Conservation (phyloP, 2,113 vertebrate species). For the Daubentonia madagascariensis region DNA sequence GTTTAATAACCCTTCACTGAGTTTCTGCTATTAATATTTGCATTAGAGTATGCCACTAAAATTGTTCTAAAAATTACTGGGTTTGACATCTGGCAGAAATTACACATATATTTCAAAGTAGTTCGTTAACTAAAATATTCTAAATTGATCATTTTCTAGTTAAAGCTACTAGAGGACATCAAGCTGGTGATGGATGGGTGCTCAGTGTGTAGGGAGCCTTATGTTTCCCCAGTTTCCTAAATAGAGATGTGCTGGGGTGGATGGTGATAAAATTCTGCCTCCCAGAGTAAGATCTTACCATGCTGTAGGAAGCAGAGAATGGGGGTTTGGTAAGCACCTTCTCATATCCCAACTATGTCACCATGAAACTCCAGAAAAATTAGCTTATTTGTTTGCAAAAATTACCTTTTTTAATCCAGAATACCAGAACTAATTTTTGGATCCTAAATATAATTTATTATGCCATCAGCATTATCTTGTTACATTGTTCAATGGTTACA, state of each 20-base stretch:
- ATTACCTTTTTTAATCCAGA: neutral
- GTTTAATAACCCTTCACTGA: neutral
- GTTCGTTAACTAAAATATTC: neutral
- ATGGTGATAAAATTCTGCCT: neutral
- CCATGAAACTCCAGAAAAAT: neutral
- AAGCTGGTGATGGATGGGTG: accelerated
- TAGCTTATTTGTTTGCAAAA: conserved; percentile 7
- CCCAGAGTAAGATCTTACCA: neutral
- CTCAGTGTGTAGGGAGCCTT: neutral
- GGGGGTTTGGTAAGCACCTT: neutral
- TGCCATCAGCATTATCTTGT: conserved; percentile 32
- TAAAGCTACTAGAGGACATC: neutral
- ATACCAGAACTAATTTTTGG: neutral
- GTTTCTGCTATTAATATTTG: neutral
- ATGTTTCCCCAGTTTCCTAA: neutral
- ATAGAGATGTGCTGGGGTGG: neutral
- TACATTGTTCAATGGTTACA: conserved; percentile 8
- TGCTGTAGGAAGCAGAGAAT: neutral
- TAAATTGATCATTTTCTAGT: neutral
- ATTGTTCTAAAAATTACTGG: neutral
- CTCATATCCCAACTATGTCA: neutral
- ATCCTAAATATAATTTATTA: conserved; percentile 36
- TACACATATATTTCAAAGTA: neutral
- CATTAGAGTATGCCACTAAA: neutral
- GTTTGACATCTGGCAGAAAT: neutral